Percentiles rank a stretch among this genome's conserved stretches.
phyloP scores from a whole-genome alignment of 2,888 invertebrate species.

The Hypomecis punctinalis region DNA sequence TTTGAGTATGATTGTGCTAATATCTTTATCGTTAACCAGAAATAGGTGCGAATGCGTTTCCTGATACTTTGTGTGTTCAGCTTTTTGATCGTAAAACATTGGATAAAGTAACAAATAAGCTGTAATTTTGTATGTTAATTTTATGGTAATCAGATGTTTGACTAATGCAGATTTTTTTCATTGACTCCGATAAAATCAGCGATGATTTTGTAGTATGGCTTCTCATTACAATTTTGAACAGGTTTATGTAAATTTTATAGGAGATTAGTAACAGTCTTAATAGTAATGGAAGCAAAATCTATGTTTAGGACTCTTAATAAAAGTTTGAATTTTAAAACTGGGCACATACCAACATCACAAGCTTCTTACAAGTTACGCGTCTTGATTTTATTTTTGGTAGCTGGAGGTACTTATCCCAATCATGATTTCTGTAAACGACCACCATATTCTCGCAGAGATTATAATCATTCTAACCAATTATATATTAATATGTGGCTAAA shows the following conservation, averaged over 20 bases:
- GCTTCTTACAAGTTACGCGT: no score
- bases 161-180: constrained; percentile 28
- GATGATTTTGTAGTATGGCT: background rate
- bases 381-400: no score
- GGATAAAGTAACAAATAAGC: background rate
- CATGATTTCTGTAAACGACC: no score
- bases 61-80: constrained; percentile 1
- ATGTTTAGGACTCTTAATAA: constrained; percentile 16
- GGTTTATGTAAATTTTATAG: constrained; percentile 30
- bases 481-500: no score
- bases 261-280: constrained; percentile 29
- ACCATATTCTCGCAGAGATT: no score
- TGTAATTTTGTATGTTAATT: constrained; percentile 30
- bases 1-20: constrained; percentile 1
- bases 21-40: background rate
- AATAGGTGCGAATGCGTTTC: constrained; percentile 14
- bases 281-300: background rate
- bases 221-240: constrained; percentile 20
- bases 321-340: constrained; percentile 8
- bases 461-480: no score
- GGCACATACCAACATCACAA: background rate
- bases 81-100: background rate
- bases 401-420: no score
- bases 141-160: constrained; percentile 16
- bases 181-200: constrained; percentile 29